Conservation (phyloP, 2,113 vertebrate genomes). For the Condylura cristata region DNA sequence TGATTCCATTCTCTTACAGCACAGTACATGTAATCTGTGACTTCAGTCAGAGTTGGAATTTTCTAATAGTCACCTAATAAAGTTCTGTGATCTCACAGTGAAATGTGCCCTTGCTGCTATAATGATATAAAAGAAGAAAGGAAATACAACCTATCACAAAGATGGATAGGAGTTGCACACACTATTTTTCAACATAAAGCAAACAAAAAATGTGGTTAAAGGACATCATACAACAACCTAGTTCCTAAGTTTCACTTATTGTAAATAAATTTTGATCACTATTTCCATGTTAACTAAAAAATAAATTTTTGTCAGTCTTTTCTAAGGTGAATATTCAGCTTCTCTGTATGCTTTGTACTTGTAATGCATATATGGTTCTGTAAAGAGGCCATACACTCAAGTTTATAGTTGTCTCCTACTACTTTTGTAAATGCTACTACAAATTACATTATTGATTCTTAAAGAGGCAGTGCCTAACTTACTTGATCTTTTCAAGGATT, state of each 20-base stretch:
- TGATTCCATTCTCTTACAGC: neutral
- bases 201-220: neutral
- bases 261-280: neutral
- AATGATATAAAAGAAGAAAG: neutral
- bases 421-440: neutral
- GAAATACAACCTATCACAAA: neutral
- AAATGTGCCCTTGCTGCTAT: neutral
- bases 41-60: neutral
- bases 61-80: neutral
- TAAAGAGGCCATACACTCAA: neutral
- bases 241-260: neutral
- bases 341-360: neutral
- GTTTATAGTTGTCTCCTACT: neutral
- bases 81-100: neutral
- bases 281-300: constrained; percentile 4
- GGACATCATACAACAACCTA: neutral
- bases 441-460: neutral
- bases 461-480: neutral
- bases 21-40: neutral
- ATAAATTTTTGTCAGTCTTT: neutral
- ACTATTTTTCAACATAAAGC: neutral
- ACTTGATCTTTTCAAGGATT: neutral
- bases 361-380: neutral
- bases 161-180: neutral
- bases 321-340: neutral